Conservation (phyloP, 2,797 vertebrate species). For the Taenioides sp. region DNA sequence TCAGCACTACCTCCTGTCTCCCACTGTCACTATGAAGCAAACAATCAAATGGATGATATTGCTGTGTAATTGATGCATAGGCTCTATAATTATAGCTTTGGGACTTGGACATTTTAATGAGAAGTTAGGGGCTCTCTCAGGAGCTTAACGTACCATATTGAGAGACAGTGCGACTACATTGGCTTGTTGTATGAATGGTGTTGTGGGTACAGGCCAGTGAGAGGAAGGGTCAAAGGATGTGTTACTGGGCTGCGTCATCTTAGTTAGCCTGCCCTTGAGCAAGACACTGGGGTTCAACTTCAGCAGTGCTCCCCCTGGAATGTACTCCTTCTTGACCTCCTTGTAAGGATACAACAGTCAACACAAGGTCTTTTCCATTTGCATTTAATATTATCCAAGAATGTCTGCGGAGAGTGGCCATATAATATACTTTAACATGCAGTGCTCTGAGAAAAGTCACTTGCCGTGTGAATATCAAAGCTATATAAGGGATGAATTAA, state of each 20-base stretch:
- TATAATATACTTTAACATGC: not conserved
- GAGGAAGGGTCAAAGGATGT: constrained; percentile 21
- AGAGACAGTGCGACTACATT: constrained; percentile 6
- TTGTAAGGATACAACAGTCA: not conserved
- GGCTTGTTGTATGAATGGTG: constrained; percentile 5
- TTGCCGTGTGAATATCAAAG: not conserved
- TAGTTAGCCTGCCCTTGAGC: constrained; percentile 39
- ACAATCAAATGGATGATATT: constrained; percentile 35
- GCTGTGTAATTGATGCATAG: constrained; percentile 33
- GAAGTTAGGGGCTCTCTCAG: constrained; percentile 24
- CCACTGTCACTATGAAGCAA: constrained; percentile 23
- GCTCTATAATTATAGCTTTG: constrained; percentile 37
- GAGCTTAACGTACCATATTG: constrained; percentile 20
- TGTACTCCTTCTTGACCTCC: constrained; percentile 33
- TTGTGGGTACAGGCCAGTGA: constrained; percentile 11
- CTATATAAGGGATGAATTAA: not conserved
- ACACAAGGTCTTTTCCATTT: constrained; percentile 3
- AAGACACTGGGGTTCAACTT: constrained; percentile 26
- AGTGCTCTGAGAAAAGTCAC: not conserved
- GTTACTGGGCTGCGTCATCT: constrained; percentile 15
- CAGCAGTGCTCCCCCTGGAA: constrained; percentile 9
- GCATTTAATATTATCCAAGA: not conserved
- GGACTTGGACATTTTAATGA: constrained; percentile 46
- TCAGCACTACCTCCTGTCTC: constrained; percentile 1
- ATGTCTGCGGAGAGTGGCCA: not conserved